A percentile compares a stretch with the other conserved stretches of the same genome.
Conservation (phyloP, 1,140 invertebrate genomes). For the Proctacanthus coquilletti region DNA sequence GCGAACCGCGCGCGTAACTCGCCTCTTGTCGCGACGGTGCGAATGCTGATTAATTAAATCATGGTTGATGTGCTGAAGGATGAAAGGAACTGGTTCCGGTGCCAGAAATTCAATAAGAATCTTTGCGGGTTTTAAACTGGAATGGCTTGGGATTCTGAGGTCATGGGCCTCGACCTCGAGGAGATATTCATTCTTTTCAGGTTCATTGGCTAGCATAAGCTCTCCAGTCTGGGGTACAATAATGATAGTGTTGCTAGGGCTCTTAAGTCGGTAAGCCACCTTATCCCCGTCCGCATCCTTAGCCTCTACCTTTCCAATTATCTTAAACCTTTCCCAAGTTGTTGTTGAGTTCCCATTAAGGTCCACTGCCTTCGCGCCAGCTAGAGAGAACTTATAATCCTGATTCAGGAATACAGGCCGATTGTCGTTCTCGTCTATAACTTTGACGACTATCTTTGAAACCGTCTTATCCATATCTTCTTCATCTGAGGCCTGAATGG, state of each 20-base stretch:
- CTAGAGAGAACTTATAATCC: constrained; percentile 63
- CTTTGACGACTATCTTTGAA: constrained; percentile 51
- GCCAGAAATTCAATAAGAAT: constrained; percentile 59
- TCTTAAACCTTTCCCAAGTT: constrained; percentile 56
- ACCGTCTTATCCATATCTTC: constrained; percentile 55
- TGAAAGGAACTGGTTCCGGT: constrained; percentile 31
- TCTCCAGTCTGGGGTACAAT: constrained; percentile 86
- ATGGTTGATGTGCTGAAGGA: constrained; percentile 30
- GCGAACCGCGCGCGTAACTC: constrained; percentile 72
- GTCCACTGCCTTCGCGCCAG: constrained; percentile 36
- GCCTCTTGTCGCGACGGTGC: constrained; percentile 55
- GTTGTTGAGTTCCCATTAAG: constrained; percentile 33
- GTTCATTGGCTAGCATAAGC: constrained; percentile 61
- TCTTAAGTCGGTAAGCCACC: constrained; percentile 64
- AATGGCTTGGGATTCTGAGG: constrained; percentile 49
- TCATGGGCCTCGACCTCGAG: constrained; percentile 69
- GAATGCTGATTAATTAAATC: constrained; percentile 36
- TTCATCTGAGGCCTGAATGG: constrained; percentile 57
- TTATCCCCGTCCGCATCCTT: constrained; percentile 75
- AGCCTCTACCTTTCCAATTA: constrained; percentile 65
- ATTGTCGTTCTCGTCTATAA: constrained; percentile 84
- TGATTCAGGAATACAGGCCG: constrained; percentile 61
- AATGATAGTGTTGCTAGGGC: constrained; percentile 60
- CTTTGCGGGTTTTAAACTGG: constrained; percentile 50
- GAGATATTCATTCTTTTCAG: constrained; percentile 48